Conservation (phyloP, 2,888 invertebrate species). For the Smittia sp. region DNA sequence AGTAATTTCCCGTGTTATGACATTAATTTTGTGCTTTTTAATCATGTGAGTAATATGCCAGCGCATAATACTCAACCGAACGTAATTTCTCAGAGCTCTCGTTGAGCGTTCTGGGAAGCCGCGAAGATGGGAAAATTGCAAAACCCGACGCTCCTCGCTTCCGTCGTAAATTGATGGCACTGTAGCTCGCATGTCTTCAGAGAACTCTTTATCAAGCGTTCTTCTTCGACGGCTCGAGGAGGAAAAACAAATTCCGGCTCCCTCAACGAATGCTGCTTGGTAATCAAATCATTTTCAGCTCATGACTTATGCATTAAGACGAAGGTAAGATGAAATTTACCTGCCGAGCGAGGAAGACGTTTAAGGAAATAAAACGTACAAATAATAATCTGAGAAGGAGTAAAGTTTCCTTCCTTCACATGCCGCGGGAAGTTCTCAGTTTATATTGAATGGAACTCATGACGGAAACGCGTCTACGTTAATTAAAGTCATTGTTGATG, state of each 20-base stretch:
- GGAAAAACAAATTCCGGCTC: too few relatives aligned
- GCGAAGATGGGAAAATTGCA: neutral
- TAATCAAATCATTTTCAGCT: constrained; percentile 7
- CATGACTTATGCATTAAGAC: neutral
- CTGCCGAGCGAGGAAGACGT: neutral
- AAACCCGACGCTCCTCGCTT: neutral
- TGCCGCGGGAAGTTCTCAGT: too few relatives aligned
- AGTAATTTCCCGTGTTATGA: constrained; percentile 38
- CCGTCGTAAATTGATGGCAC: neutral
- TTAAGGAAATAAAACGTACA: neutral
- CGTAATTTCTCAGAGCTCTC: neutral
- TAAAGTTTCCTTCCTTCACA: neutral
- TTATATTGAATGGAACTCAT: too few relatives aligned
- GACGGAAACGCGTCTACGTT: too few relatives aligned
- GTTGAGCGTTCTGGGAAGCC: neutral
- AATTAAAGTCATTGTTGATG: too few relatives aligned
- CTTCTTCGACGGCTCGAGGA: too few relatives aligned
- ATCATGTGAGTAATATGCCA: constrained; percentile 31
- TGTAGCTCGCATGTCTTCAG: neutral
- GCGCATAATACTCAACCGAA: neutral
- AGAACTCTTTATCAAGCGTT: too few relatives aligned
- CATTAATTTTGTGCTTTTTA: constrained; percentile 32
- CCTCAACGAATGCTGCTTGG: too few relatives aligned
- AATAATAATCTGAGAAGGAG: neutral
- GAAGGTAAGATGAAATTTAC: neutral